These are phyloP conservation scores for Zaprionus capensis DNA, from an alignment of 1,140 invertebrate species.

Conservation along the genomic window DNA sequence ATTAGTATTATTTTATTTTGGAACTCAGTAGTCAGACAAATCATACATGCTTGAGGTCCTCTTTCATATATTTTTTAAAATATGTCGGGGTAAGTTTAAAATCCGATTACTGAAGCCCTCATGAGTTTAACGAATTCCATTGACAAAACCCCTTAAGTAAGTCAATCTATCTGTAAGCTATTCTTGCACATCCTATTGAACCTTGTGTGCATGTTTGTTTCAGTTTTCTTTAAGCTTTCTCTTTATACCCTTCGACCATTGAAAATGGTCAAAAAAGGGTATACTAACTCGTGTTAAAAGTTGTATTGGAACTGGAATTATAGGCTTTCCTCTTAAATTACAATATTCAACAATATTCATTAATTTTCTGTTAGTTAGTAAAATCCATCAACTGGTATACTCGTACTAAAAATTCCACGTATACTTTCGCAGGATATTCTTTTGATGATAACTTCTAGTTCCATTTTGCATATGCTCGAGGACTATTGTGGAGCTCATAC, in stretches of 20 bases:
- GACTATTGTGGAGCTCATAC: too few species aligned
- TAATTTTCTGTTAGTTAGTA: slow-evolving; percentile 28
- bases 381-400: slow-evolving; percentile 45
- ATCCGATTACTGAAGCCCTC: neutral
- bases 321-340: slow-evolving; percentile 29
- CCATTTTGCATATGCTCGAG: too few species aligned
- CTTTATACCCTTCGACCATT: too few species aligned
- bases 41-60: too few species aligned
- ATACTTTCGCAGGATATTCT: neutral
- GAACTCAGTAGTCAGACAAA: too few species aligned
- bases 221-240: slow-evolving; percentile 23
- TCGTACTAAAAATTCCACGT: neutral
- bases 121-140: neutral
- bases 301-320: slow-evolving; percentile 40
- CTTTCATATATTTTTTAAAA: neutral
- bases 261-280: too few species aligned
- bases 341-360: neutral
- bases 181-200: neutral
- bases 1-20: too few species aligned
- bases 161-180: neutral
- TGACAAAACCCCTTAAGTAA: slow-evolving; percentile 29
- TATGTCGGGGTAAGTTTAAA: neutral
- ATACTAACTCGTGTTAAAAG: slow-evolving; percentile 44
- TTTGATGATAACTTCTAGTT: too few species aligned
- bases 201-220: neutral